Conservation (phyloP, 2,113 vertebrate species). For the Lophotis ruficrista region DNA sequence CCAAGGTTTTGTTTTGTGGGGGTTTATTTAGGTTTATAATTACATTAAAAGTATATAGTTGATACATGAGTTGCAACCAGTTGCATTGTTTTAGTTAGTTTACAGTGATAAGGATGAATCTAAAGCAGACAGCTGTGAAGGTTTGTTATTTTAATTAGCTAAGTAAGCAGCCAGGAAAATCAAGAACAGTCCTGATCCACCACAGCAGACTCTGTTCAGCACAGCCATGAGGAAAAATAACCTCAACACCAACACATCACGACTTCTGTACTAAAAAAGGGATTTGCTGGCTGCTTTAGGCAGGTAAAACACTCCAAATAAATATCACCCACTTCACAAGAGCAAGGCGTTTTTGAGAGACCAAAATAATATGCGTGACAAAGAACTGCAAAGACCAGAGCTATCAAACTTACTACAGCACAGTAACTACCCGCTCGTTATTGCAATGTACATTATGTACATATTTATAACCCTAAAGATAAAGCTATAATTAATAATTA, state of each 20-base stretch:
- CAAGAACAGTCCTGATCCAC: slow-evolving; percentile 43
- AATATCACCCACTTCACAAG: background rate
- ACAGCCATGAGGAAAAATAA: background rate
- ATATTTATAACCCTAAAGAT: background rate
- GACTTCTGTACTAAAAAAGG: background rate
- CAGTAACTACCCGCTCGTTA: background rate
- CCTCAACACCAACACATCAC: background rate
- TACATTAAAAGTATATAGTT: slow-evolving; percentile 43
- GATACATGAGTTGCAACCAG: slow-evolving; percentile 61
- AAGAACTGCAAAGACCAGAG: background rate
- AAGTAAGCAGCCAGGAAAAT: slow-evolving; percentile 68
- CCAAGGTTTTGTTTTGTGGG: background rate
- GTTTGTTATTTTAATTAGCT: slow-evolving; percentile 81
- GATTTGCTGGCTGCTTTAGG: slow-evolving; percentile 39
- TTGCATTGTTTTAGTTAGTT: slow-evolving; percentile 77
- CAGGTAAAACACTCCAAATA: slow-evolving; percentile 47
- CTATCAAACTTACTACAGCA: background rate
- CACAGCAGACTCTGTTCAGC: slow-evolving; percentile 21
- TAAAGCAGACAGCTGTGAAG: slow-evolving; percentile 73
- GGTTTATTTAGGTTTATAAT: background rate
- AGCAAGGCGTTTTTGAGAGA: background rate
- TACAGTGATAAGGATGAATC: slow-evolving; percentile 69
- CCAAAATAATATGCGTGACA: background rate
- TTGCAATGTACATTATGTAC: background rate
- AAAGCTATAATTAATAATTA: background rate